Evolutionary conservation across 2,888 invertebrate genomes (phyloP), one percentile per base, ranked within the genome.

Genomic region (Drosophila infuscata): DNA sequence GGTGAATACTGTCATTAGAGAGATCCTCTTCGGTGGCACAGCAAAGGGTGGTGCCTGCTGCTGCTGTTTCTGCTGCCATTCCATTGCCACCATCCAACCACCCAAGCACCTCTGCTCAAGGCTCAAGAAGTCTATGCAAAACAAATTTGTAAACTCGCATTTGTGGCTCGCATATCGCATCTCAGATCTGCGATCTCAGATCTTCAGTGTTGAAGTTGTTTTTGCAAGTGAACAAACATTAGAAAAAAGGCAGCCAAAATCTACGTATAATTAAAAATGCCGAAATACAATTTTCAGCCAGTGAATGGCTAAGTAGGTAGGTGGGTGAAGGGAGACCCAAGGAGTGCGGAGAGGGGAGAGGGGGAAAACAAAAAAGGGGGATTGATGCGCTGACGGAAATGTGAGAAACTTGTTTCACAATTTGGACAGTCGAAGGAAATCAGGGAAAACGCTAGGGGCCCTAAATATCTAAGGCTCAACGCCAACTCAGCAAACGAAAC

Each of bases 381-480:
- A 17, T 25, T 33, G 48, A 36, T n/a, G 36, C 20, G 52, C 30
- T 36, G 43, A 20, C 72, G 82, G 82, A 88, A 88, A 88, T 86
- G 75, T 89, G 88, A 89, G 88, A 89, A 89, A 87, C 89, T 84
- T 69, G 89, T 88, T 85, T 74, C 51, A 57, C 56, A 67, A 62
- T 58, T 68, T 67, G 43, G 56, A 57, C 46, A 48, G 32, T n/a
- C 20, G 48, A 52, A 58, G 68, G 56, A 70, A 84, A 69, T 70
- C 63, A 70, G 60, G 67, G 58, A 80, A 73, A 70, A 82, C 61
- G 72, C 63, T 51, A 49, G 35, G 57, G 63, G 49, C 57, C 66
- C 65, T 70, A 74, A 74, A 51, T 79, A 70, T 76, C 82, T 84
- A 75, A 83, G 77, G 76, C 70, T 68, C 65, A 59, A 74, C 83